phyloP scores from a whole-genome alignment of 2,797 vertebrate species.

The Hydrocynus forskahlii region DNA sequence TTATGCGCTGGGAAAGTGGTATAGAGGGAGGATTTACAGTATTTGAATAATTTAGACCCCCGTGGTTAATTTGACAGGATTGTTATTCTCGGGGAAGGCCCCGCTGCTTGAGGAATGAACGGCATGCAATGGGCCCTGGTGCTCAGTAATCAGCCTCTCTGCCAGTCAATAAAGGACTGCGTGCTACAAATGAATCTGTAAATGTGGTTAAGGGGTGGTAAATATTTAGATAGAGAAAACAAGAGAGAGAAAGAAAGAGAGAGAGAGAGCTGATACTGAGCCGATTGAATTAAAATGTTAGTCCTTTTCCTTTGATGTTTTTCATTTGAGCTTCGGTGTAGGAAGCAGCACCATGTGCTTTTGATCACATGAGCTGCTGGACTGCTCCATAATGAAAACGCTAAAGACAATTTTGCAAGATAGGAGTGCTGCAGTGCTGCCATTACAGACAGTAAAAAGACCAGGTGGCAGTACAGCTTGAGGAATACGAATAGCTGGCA shows the following conservation, averaged over 20 bases:
- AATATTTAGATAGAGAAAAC: conserved; percentile 84
- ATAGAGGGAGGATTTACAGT: conserved; percentile 94
- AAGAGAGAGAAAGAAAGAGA: background rate
- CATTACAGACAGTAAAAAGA: background rate
- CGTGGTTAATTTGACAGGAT: conserved; percentile 92
- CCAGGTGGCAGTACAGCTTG: background rate
- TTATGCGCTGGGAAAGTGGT: conserved; percentile 89
- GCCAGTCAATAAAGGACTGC: conserved; percentile 89
- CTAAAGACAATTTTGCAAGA: conserved; percentile 38
- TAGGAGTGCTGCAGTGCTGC: background rate
- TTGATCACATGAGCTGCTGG: background rate
- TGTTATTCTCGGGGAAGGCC: conserved; percentile 93
- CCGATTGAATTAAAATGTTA: conserved; percentile 76
- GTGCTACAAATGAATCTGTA: conserved; percentile 94
- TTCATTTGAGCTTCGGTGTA: background rate
- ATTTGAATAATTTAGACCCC: conserved; percentile 99
- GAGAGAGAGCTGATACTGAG: conserved; percentile 47
- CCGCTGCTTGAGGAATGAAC: conserved; percentile 92
- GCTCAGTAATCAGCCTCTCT: conserved; percentile 61
- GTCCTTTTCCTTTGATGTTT: conserved; percentile 10
- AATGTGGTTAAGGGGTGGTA: conserved; percentile 87
- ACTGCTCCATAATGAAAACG: background rate
- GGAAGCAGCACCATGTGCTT: background rate
- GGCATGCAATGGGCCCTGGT: conserved; percentile 37
- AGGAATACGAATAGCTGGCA: background rate